A percentile compares a stretch with the other conserved stretches of the same genome.
Evolutionary conservation across 2,888 invertebrate species (phyloP).

Genomic region (Apotomis turbidana): DNA sequence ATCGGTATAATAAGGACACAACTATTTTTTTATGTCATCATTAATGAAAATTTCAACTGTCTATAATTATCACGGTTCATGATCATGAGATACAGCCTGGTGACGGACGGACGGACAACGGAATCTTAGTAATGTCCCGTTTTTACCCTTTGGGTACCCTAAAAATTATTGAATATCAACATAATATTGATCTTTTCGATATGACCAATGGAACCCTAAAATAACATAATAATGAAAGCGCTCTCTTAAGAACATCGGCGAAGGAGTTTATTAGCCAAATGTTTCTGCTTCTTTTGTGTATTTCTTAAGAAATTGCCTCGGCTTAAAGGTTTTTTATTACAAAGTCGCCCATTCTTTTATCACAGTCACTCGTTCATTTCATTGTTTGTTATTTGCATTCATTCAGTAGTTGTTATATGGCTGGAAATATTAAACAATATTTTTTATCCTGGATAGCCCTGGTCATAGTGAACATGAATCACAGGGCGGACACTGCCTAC

Average conservation of each 20-base stretch:
- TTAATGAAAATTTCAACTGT: too few relatives aligned
- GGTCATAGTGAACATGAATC: too few relatives aligned
- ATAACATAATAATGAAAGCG: conserved; percentile 6
- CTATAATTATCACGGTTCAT: too few relatives aligned
- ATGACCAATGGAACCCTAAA: background rate
- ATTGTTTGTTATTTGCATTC: background rate
- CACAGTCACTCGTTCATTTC: background rate
- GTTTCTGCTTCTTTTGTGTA: background rate
- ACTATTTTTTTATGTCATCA: too few relatives aligned
- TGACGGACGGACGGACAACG: too few relatives aligned
- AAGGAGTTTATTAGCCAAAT: conserved; percentile 10
- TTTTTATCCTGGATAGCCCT: too few relatives aligned
- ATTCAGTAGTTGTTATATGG: background rate
- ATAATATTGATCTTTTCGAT: background rate
- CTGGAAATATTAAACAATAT: background rate
- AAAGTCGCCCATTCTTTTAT: background rate
- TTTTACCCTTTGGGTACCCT: too few relatives aligned
- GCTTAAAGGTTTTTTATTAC: background rate
- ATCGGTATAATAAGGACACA: too few relatives aligned
- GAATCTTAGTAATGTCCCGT: too few relatives aligned
- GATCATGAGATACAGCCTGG: too few relatives aligned
- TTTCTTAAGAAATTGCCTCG: background rate
- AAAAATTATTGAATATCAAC: too few relatives aligned
- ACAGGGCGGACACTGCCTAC: too few relatives aligned
- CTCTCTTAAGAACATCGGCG: background rate